Evolutionary conservation across 2,113 vertebrate species (phyloP).

Genomic region (Tinamus guttatus): DNA sequence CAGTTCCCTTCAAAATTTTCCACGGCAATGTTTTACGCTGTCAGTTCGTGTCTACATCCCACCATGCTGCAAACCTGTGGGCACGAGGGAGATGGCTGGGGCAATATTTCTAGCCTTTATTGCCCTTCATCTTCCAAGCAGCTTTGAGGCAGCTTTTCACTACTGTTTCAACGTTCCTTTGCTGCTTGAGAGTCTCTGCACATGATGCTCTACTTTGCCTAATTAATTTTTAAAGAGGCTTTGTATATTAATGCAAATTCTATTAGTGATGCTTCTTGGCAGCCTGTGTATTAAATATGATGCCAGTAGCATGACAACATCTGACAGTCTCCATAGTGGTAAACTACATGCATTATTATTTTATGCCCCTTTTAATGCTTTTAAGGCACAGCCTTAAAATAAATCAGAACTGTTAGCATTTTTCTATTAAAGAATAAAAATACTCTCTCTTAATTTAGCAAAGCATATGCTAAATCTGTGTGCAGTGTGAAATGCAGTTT

Average conservation of each 20-base stretch:
- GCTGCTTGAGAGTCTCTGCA: conserved; percentile 44
- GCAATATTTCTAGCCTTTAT: not conserved
- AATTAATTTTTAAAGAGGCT: conserved; percentile 67
- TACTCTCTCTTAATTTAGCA: conserved; percentile 56
- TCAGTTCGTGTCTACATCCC: conserved; percentile 1
- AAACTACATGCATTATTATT: conserved; percentile 59
- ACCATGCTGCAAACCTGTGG: not conserved
- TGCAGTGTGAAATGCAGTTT: conserved; percentile 31
- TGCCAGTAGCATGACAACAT: conserved; percentile 60
- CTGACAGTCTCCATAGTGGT: conserved; percentile 40
- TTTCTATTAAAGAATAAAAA: conserved; percentile 39
- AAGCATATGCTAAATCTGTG: conserved; percentile 28
- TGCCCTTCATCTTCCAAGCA: accelerated
- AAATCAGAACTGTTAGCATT: conserved; percentile 11
- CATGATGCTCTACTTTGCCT: conserved; percentile 57
- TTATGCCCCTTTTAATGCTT: conserved; percentile 38
- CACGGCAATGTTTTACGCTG: not conserved
- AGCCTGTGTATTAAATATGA: conserved; percentile 44
- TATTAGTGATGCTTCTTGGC: conserved; percentile 53
- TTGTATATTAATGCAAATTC: conserved; percentile 58
- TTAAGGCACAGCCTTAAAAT: conserved; percentile 48
- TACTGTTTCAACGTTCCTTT: conserved; percentile 14
- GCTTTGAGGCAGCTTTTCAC: not conserved
- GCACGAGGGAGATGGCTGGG: not conserved
- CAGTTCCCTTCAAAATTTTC: conserved; percentile 13